These are phyloP conservation scores for Drosophila atripex DNA, from an alignment of 2,888 invertebrate genomes.

Conservation along the genomic window DNA sequence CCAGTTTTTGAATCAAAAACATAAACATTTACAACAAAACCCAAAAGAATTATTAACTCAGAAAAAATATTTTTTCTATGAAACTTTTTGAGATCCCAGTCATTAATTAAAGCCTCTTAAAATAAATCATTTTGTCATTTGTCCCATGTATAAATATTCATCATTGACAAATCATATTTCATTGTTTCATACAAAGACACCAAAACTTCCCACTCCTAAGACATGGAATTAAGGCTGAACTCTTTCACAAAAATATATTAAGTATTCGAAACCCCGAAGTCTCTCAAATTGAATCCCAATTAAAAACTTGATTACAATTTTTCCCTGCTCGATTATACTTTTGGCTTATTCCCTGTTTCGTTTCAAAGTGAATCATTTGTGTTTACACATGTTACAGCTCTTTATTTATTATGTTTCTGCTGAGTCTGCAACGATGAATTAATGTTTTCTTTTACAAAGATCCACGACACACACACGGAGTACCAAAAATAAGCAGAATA, in stretches of 20 bases:
- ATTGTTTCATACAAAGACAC: conserved; percentile 37
- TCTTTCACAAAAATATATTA: conserved; percentile 9
- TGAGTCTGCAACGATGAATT: conserved; percentile 46
- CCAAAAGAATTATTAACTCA: conserved; percentile 47
- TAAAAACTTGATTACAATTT: conserved; percentile 30
- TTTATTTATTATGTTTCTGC: conserved; percentile 33
- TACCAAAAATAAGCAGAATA: conserved; percentile 27
- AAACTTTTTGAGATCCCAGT: conserved; percentile 54
- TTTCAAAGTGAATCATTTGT: conserved; percentile 44
- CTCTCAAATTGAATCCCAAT: conserved; percentile 12
- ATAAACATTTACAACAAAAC: conserved; percentile 49
- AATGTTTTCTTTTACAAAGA: conserved; percentile 24
- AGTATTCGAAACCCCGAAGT: background rate
- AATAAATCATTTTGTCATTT: conserved; percentile 61
- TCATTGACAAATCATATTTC: conserved; percentile 41
- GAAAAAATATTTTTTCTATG: conserved; percentile 49
- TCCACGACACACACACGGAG: conserved; percentile 31
- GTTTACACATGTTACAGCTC: conserved; percentile 16
- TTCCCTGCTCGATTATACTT: conserved; percentile 31
- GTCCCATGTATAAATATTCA: conserved; percentile 55
- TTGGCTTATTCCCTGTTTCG: conserved; percentile 37
- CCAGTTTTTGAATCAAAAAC: conserved; percentile 70
- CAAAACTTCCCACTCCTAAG: conserved; percentile 23
- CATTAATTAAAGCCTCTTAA: conserved; percentile 45
- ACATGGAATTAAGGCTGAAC: conserved; percentile 12